Percentiles rank a stretch among this genome's conserved stretches.
Evolutionary conservation across 2,888 invertebrate genomes (phyloP).

Genomic region (Physocephala rufipes): DNA sequence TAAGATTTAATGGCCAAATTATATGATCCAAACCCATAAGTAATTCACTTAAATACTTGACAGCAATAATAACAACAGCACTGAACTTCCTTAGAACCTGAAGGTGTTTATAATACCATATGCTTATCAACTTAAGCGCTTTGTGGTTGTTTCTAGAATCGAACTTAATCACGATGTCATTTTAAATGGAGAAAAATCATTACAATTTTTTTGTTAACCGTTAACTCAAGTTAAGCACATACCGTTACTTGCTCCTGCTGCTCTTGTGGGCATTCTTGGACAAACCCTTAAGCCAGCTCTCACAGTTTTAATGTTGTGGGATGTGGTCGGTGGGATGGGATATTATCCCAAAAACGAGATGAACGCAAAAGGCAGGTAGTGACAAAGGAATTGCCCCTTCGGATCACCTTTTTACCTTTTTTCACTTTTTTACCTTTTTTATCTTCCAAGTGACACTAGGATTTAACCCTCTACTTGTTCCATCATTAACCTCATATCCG

Average conservation of each 20-base stretch:
- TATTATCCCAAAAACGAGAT: neutral
- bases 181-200: constrained; percentile 9
- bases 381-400: too few relatives aligned
- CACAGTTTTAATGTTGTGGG: neutral
- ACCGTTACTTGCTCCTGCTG: neutral
- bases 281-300: constrained; percentile 6
- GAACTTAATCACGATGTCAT: neutral
- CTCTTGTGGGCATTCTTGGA: neutral
- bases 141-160: constrained; percentile 1
- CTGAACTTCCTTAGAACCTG: neutral
- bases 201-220: constrained; percentile 4
- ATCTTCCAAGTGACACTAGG: neutral
- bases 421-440: neutral
- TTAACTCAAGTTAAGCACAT: neutral
- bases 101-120: neutral
- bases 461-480: constrained; percentile 10
- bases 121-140: neutral
- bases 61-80: constrained; percentile 12
- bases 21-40: constrained; percentile 12
- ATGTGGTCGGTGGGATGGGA: neutral
- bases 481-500: neutral
- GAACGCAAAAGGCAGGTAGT: too few relatives aligned
- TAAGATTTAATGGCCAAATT: neutral
- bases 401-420: neutral
- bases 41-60: constrained; percentile 31